Evolutionary conservation across 2,113 vertebrate species (phyloP).

Genomic region (Octodon degus): DNA sequence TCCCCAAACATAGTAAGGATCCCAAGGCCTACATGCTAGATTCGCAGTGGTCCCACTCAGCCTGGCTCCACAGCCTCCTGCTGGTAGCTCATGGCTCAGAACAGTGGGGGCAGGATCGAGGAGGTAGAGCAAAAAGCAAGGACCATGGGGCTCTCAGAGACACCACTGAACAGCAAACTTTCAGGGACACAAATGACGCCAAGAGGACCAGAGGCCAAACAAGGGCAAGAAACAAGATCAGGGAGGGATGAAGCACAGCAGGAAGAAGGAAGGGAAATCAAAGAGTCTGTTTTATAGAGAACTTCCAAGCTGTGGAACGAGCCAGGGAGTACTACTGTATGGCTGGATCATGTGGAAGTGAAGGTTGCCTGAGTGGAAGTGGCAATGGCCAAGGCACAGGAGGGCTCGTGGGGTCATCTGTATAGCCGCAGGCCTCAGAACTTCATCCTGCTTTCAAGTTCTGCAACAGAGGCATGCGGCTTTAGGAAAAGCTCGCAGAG

Average conservation of each 20-base stretch:
- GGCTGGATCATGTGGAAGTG: no score
- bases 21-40: neutral
- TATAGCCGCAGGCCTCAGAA: neutral
- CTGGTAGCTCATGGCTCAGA: neutral
- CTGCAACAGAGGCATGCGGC: neutral
- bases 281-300: neutral
- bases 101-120: no score
- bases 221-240: fast-evolving
- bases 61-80: neutral
- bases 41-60: no score
- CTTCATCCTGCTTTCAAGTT: neutral
- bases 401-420: neutral
- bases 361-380: neutral
- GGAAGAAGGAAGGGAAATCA: neutral
- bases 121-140: neutral
- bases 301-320: neutral
- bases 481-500: neutral
- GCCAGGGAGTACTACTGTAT: neutral
- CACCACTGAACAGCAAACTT: fast-evolving
- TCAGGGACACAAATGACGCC: neutral
- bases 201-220: neutral
- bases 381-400: neutral
- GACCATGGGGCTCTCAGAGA: neutral
- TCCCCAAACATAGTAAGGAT: neutral
- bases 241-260: neutral